Evolutionary conservation across 1,140 invertebrate genomes (phyloP).

Genomic region (Anagrus nilaparvatae): DNA sequence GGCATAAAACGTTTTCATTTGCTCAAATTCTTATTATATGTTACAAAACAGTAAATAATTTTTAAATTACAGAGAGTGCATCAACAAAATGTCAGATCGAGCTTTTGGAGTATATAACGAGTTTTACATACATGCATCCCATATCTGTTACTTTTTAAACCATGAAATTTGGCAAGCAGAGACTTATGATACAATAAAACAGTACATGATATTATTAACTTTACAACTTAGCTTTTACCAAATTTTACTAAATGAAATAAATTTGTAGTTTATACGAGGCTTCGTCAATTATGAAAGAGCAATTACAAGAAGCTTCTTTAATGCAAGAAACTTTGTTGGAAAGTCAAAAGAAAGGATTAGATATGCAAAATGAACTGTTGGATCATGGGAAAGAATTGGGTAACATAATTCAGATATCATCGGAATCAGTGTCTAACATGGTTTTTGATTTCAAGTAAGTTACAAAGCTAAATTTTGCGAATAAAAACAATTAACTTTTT

Average conservation of each 20-base stretch:
- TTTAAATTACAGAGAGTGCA: slow-evolving; percentile 38
- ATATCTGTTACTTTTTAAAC: slow-evolving; percentile 58
- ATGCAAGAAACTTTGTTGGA: slow-evolving; percentile 47
- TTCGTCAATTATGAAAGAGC: slow-evolving; percentile 41
- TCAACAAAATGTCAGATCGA: slow-evolving; percentile 46
- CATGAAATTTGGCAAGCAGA: slow-evolving; percentile 55
- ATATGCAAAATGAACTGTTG: slow-evolving; percentile 31
- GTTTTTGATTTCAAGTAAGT: slow-evolving; percentile 43
- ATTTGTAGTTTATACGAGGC: slow-evolving; percentile 39
- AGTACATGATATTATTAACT: slow-evolving; percentile 28
- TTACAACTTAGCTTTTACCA: slow-evolving; percentile 23
- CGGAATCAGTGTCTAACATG: slow-evolving; percentile 38
- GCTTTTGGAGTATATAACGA: slow-evolving; percentile 52
- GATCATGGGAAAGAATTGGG: slow-evolving; percentile 30
- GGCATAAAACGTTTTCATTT: slow-evolving; percentile 19
- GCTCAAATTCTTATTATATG: too few species aligned
- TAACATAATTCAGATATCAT: slow-evolving; percentile 27
- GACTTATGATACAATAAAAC: slow-evolving; percentile 46
- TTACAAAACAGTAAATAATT: slow-evolving; percentile 8
- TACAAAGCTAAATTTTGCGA: too few species aligned
- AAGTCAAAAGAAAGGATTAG: slow-evolving; percentile 33
- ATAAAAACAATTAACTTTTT: not conserved
- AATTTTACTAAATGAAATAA: slow-evolving; percentile 9
- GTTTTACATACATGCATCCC: slow-evolving; percentile 60
- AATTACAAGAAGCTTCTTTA: slow-evolving; percentile 46